Evolutionary conservation across 2,797 vertebrate species (phyloP).

Genomic region (Spinus olivaceus): DNA sequence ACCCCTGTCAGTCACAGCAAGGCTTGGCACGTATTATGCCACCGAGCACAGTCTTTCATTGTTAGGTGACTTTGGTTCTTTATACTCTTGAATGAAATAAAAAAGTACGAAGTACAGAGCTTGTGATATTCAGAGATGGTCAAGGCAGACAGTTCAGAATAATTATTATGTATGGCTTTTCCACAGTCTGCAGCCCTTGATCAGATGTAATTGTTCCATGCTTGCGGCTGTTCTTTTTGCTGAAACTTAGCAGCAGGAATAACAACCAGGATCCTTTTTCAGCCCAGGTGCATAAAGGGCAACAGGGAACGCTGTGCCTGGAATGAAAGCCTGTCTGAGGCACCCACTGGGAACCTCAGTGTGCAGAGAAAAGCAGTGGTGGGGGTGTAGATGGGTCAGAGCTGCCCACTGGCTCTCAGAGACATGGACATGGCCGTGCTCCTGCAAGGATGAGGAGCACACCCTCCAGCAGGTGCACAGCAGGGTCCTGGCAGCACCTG

Average conservation of each 20-base stretch:
- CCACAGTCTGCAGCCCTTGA: background rate
- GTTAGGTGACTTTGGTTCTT: background rate
- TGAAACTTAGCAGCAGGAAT: background rate
- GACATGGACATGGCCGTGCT: background rate
- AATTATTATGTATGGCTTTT: background rate
- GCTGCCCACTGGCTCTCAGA: rapidly evolving
- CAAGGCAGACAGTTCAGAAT: background rate
- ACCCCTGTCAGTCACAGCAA: background rate
- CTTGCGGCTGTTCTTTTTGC: background rate
- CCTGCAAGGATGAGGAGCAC: background rate
- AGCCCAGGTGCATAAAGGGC: background rate
- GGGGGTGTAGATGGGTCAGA: background rate
- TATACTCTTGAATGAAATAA: background rate
- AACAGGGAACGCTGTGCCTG: rapidly evolving
- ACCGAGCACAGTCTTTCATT: background rate
- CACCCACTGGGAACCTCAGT: rapidly evolving
- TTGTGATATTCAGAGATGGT: background rate
- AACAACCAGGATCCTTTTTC: background rate
- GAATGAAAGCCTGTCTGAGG: background rate
- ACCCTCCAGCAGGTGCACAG: rapidly evolving
- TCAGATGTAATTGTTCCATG: background rate
- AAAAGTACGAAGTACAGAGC: background rate
- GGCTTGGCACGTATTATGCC: background rate
- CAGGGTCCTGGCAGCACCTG: background rate
- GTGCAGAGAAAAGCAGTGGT: rapidly evolving